A percentile compares a stretch with the other conserved stretches of the same genome.
Evolutionary conservation across 2,888 invertebrate genomes (phyloP).

Genomic region (Torymus aiolomorphi): DNA sequence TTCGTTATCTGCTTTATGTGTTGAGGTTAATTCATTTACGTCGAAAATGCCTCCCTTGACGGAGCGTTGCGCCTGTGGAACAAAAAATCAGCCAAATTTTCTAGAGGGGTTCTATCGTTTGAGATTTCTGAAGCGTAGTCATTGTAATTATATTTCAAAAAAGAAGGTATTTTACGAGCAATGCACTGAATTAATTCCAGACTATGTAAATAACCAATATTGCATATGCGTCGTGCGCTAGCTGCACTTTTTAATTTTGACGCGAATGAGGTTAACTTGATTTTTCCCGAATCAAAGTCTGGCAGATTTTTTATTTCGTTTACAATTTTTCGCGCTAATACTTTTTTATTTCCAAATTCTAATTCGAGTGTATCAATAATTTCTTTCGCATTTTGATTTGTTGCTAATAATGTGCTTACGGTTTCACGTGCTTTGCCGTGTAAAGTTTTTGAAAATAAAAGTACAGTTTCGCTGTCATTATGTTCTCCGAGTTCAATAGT

Average conservation of each 20-base stretch:
- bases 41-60: too few relatives aligned
- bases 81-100: too few relatives aligned
- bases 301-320: conserved; percentile 7
- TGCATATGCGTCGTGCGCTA: background rate
- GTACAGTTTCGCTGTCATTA: too few relatives aligned
- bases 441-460: conserved; percentile 6
- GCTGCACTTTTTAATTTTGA: conserved; percentile 10
- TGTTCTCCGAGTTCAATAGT: background rate
- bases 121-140: too few relatives aligned
- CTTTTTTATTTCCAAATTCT: conserved; percentile 4
- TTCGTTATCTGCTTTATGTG: too few relatives aligned
- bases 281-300: conserved; percentile 4
- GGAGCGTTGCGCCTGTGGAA: too few relatives aligned
- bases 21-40: too few relatives aligned
- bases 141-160: conserved; percentile 8
- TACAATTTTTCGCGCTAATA: background rate
- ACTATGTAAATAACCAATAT: too few relatives aligned
- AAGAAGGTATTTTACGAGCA: too few relatives aligned
- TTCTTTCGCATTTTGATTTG: background rate
- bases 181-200: background rate
- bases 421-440: background rate
- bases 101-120: too few relatives aligned
- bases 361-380: background rate
- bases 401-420: background rate
- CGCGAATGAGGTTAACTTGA: conserved; percentile 4